A percentile compares a stretch with the other conserved stretches of the same genome.
Conservation (phyloP, 2,888 invertebrate genomes). For the Hypolimnas misippus region DNA sequence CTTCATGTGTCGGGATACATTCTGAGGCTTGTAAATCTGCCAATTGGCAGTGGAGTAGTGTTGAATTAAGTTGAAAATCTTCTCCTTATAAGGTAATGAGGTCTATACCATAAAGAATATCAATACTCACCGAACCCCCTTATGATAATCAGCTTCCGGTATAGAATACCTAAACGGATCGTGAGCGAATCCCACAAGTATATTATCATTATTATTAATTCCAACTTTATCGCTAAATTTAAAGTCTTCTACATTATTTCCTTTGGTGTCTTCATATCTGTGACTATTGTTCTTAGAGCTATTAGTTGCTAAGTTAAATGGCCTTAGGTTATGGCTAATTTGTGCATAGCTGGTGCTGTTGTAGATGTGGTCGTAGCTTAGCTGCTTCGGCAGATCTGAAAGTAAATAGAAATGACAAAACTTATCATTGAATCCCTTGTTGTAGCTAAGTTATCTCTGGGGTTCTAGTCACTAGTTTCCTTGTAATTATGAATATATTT, state of each 20-base stretch:
- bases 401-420: constrained; percentile 35
- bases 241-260: constrained; percentile 50
- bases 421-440: not conserved
- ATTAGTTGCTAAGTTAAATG: constrained; percentile 44
- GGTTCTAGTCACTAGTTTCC: too few species aligned
- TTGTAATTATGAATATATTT: too few species aligned
- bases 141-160: constrained; percentile 66
- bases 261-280: constrained; percentile 49
- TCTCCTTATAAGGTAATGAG: too few species aligned
- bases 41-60: too few species aligned
- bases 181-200: constrained; percentile 70
- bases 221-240: constrained; percentile 43
- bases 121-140: constrained; percentile 73
- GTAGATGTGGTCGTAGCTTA: constrained; percentile 69
- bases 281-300: constrained; percentile 15
- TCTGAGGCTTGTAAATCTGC: too few species aligned
- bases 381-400: constrained; percentile 62
- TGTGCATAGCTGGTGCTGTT: constrained; percentile 71
- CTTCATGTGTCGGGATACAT: too few species aligned
- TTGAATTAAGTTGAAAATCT: too few species aligned
- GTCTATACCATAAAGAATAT: too few species aligned
- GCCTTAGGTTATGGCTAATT: constrained; percentile 53
- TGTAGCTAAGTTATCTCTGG: too few species aligned
- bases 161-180: constrained; percentile 74
- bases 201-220: constrained; percentile 44